These are phyloP conservation scores for Parnassius glacialis DNA, from an alignment of 2,888 invertebrate species.

Conservation along the genomic window DNA sequence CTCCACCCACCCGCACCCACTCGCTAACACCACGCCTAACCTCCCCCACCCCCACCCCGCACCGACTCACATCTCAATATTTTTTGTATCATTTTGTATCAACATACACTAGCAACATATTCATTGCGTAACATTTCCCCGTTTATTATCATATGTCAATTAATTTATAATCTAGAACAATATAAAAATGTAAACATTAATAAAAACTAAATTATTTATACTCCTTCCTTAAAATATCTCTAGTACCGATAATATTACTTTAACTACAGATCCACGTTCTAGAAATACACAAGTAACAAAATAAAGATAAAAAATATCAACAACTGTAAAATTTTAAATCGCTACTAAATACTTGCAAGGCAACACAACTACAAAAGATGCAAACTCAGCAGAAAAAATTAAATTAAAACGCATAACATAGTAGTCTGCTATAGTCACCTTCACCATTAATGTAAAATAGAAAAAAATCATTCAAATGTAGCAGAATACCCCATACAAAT, in stretches of 20 bases:
- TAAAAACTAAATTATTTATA: too few species aligned
- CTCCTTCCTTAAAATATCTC: too few species aligned
- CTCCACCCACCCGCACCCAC: slow-evolving; percentile 6
- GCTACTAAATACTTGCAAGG: slow-evolving; percentile 6
- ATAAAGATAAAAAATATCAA: background rate
- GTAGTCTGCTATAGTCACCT: background rate
- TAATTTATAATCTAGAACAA: too few species aligned
- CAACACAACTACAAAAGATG: slow-evolving; percentile 1
- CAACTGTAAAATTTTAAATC: background rate
- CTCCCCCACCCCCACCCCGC: background rate
- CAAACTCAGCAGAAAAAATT: background rate
- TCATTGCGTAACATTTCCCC: too few species aligned
- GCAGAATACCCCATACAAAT: slow-evolving; percentile 4
- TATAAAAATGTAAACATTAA: too few species aligned
- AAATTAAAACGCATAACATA: background rate
- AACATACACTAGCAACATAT: too few species aligned
- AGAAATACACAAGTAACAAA: background rate
- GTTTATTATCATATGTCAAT: too few species aligned
- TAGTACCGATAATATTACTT: too few species aligned
- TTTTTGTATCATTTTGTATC: too few species aligned
- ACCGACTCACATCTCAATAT: too few species aligned
- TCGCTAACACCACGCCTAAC: slow-evolving; percentile 10
- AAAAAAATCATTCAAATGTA: background rate
- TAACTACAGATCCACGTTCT: too few species aligned
- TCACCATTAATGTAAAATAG: background rate